These are phyloP conservation scores for Tribolium madens DNA, from an alignment of 1,140 invertebrate genomes.

Conservation along the genomic window DNA sequence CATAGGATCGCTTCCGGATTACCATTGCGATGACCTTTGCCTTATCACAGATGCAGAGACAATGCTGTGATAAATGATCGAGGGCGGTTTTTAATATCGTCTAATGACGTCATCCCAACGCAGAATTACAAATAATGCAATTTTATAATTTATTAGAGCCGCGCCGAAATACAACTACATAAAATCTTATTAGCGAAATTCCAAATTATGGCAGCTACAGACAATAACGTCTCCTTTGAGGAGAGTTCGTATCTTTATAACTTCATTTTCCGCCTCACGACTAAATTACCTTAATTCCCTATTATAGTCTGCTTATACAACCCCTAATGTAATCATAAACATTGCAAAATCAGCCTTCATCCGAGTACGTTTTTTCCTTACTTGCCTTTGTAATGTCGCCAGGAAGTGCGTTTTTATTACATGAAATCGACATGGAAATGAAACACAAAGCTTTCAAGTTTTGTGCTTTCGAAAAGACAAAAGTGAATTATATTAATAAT, in stretches of 20 bases:
- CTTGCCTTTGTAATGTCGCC: conserved; percentile 20
- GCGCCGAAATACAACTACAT: conserved; percentile 12
- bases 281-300: conserved; percentile 53
- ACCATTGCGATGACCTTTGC: conserved; percentile 23
- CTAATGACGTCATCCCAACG: conserved; percentile 39
- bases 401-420: background rate
- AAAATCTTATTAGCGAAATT: conserved; percentile 53
- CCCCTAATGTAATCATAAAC: conserved; percentile 52
- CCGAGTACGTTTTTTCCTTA: background rate
- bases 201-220: conserved; percentile 55
- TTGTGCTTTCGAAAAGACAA: too few relatives aligned
- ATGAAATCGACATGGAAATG: conserved; percentile 22
- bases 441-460: background rate
- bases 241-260: conserved; percentile 53
- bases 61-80: conserved; percentile 5
- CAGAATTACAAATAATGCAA: conserved; percentile 39
- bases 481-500: too few relatives aligned
- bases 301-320: conserved; percentile 48
- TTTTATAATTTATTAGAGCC: conserved; percentile 46
- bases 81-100: conserved; percentile 25
- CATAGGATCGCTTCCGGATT: conserved; percentile 18
- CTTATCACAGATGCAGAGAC: conserved; percentile 1
- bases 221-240: conserved; percentile 54
- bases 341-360: conserved; percentile 44
- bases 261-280: conserved; percentile 52